phyloP scores from a whole-genome alignment of 2,113 vertebrate species.

The Phaethon lepturus region DNA sequence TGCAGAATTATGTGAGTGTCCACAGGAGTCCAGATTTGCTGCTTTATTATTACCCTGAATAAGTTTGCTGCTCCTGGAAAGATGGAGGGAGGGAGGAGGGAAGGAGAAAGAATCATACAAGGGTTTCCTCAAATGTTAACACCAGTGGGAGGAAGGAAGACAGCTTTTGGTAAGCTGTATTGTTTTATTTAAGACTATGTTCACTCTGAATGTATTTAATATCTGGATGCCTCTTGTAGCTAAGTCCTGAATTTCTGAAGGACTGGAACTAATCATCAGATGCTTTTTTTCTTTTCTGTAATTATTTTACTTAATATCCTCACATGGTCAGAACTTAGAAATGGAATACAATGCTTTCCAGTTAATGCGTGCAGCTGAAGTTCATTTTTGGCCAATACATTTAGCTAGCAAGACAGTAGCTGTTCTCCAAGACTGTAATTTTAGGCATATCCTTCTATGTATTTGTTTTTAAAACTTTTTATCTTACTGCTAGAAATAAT shows the following conservation, averaged over 20 bases:
- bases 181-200: background rate
- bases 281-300: background rate
- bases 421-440: background rate
- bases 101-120: background rate
- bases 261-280: background rate
- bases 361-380: background rate
- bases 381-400: background rate
- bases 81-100: background rate
- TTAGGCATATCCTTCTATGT: background rate
- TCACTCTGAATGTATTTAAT: background rate
- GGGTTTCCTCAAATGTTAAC: background rate
- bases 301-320: background rate
- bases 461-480: background rate
- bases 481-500: background rate
- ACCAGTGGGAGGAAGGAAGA: background rate
- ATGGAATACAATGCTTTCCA: background rate
- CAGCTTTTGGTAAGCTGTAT: background rate
- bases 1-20: slow-evolving; percentile 95
- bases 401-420: background rate
- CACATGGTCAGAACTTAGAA: background rate
- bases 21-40: background rate
- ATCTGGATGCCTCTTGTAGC: background rate
- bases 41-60: background rate
- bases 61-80: background rate
- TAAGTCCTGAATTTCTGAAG: background rate